These are phyloP conservation scores for Passer montanus DNA, from an alignment of 2,113 vertebrate species.

Conservation along the genomic window DNA sequence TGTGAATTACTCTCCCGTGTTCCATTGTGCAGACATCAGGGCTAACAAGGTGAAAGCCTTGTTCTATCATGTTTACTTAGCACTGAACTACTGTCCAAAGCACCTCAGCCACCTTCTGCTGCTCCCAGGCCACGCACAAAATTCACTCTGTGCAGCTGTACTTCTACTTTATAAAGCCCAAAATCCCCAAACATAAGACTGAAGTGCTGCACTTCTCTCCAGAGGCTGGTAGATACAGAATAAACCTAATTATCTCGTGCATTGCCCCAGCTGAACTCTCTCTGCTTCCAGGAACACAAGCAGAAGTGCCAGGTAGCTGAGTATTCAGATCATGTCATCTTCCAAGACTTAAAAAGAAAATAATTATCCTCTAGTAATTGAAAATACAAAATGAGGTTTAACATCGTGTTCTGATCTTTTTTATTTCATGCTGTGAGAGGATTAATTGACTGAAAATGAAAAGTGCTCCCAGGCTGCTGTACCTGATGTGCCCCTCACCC, in stretches of 20 bases:
- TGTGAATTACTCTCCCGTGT: neutral
- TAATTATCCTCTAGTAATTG: conserved; percentile 59
- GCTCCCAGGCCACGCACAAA: neutral
- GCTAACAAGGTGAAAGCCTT: neutral
- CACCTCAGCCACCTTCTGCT: neutral
- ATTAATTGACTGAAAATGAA: conserved; percentile 57
- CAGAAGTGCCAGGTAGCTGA: neutral
- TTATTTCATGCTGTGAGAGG: conserved; percentile 42
- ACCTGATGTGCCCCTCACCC: neutral
- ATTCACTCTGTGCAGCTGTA: neutral
- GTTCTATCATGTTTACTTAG: neutral
- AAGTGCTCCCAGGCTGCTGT: conserved; percentile 16
- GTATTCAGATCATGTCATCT: conserved; percentile 54
- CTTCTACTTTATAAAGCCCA: neutral
- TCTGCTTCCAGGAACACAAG: neutral
- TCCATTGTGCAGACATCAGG: neutral
- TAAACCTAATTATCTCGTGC: neutral
- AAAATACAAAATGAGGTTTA: conserved; percentile 60
- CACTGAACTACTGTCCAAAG: neutral
- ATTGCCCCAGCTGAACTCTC: neutral
- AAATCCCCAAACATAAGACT: neutral
- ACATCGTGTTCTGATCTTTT: conserved; percentile 52
- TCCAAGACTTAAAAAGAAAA: conserved; percentile 54
- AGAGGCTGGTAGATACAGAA: neutral
- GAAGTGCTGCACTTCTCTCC: neutral